Conservation (phyloP, 1,140 invertebrate species). For the Caenorhabditis brenneri region DNA sequence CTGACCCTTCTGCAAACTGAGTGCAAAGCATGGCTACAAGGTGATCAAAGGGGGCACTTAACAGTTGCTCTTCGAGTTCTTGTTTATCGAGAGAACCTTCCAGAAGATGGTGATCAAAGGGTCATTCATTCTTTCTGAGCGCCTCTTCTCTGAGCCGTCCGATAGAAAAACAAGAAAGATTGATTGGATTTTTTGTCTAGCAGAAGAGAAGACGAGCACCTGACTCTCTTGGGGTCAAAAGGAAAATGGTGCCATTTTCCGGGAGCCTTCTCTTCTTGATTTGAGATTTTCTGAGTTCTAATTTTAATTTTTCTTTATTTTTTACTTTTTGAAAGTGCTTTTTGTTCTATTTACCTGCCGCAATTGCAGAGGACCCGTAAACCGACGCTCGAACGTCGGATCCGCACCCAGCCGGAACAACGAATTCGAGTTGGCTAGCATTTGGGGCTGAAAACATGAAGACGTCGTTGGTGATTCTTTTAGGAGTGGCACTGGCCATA, state of each 20-base stretch:
- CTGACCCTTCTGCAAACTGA: too few species aligned
- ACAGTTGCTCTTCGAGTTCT: too few species aligned
- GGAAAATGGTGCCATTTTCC: background rate
- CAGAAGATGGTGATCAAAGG: too few species aligned
- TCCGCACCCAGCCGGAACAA: constrained; percentile 42
- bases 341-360: constrained; percentile 37
- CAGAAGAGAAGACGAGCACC: background rate
- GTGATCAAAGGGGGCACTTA: too few species aligned
- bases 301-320: too few species aligned
- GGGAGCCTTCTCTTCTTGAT: background rate
- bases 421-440: constrained; percentile 51
- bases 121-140: too few species aligned
- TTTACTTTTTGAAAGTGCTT: background rate
- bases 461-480: background rate
- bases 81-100: too few species aligned
- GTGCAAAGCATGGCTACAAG: too few species aligned
- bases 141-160: too few species aligned
- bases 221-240: background rate
- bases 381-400: constrained; percentile 43
- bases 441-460: background rate
- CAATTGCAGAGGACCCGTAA: constrained; percentile 50
- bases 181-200: background rate
- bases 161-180: too few species aligned
- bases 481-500: background rate
- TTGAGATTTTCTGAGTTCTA: too few species aligned